These are phyloP conservation scores for Vicugna pacos DNA, from an alignment of 2,113 vertebrate species.

Conservation along the genomic window DNA sequence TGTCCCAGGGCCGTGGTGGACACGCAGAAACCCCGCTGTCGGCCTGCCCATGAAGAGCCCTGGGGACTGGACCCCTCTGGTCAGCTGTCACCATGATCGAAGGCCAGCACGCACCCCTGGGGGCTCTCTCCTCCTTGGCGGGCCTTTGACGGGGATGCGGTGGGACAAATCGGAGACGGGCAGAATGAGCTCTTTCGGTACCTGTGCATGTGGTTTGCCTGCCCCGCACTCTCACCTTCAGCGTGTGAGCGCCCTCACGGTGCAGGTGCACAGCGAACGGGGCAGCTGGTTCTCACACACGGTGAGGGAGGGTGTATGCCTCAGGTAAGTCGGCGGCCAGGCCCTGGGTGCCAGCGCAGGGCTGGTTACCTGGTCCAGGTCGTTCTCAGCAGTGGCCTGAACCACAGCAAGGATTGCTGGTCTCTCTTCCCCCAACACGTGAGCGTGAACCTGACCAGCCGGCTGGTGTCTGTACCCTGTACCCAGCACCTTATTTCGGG, in stretches of 20 bases:
- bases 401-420: accelerated
- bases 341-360: neutral
- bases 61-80: no score
- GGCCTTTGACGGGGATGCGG: accelerated
- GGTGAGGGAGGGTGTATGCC: accelerated
- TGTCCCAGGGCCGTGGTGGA: neutral
- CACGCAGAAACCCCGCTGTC: accelerated
- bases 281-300: neutral
- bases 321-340: neutral
- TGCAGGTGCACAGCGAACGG: accelerated
- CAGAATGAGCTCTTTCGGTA: accelerated
- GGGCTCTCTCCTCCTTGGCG: accelerated
- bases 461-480: neutral
- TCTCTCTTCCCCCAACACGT: no score
- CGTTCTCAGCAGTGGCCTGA: neutral
- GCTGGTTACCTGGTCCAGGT: accelerated
- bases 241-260: accelerated
- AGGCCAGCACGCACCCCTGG: neutral
- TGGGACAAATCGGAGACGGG: accelerated
- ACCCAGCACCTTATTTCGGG: neutral
- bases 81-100: neutral
- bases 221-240: no score
- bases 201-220: accelerated
- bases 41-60: accelerated
- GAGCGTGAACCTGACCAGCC: no score